Evolutionary conservation across 2,888 invertebrate genomes (phyloP).

Genomic region (Andrena praecox): DNA sequence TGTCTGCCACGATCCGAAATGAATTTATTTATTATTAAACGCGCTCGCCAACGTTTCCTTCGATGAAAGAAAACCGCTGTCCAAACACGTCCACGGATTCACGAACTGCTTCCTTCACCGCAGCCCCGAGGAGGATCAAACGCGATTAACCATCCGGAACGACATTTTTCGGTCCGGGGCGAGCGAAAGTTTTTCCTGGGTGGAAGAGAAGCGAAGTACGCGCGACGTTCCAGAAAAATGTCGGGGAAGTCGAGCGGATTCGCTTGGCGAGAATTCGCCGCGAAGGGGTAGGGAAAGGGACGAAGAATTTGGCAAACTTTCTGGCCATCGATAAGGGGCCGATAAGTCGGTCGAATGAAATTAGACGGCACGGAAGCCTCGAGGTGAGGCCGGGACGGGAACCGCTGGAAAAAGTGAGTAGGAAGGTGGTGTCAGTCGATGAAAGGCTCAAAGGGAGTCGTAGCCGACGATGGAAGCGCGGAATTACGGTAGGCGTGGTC

Average conservation of each 20-base stretch:
- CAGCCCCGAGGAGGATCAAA: slow-evolving; percentile 11
- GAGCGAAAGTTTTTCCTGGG: background rate
- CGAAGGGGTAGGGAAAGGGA: background rate
- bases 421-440: slow-evolving; percentile 51
- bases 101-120: background rate
- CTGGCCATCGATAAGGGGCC: slow-evolving; percentile 8
- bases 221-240: slow-evolving; percentile 10
- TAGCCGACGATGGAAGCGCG: slow-evolving; percentile 49
- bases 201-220: background rate
- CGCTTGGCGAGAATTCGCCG: background rate
- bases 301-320: slow-evolving; percentile 27
- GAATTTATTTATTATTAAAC: no score
- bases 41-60: background rate
- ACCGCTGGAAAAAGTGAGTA: slow-evolving; percentile 18
- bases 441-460: slow-evolving; percentile 63
- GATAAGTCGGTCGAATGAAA: slow-evolving; percentile 55
- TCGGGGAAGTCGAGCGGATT: background rate
- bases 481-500: slow-evolving; percentile 66
- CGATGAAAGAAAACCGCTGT: background rate
- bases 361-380: slow-evolving; percentile 44
- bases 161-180: slow-evolving; percentile 3
- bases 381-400: background rate
- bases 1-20: no score
- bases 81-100: background rate
- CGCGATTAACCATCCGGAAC: slow-evolving; percentile 29